Conservation (phyloP, 2,888 invertebrate genomes). For the Micropterix aruncella region DNA sequence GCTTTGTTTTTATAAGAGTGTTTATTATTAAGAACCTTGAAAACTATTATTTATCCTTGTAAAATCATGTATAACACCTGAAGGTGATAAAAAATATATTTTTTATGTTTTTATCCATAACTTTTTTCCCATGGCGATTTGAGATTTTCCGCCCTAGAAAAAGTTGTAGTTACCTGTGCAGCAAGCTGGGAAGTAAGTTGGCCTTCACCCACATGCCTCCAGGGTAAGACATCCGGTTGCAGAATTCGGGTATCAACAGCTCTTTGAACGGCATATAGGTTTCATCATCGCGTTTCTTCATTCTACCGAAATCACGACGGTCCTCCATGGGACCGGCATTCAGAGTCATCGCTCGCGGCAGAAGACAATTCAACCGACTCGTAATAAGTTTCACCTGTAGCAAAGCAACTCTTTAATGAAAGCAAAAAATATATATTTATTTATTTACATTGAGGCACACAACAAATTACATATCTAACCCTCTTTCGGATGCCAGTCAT, state of each 20-base stretch:
- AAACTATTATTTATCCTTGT: no score
- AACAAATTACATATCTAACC: no score
- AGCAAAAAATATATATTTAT: no score
- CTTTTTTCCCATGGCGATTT: background rate
- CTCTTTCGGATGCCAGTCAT: no score
- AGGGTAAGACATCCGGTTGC: constrained; percentile 56
- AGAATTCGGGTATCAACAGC: constrained; percentile 78
- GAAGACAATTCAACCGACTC: constrained; percentile 29
- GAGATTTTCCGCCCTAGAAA: background rate
- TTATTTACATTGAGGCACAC: no score
- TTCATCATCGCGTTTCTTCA: constrained; percentile 28
- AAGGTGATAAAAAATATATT: no score
- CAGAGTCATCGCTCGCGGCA: constrained; percentile 29
- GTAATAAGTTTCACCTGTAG: constrained; percentile 29
- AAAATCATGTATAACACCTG: no score
- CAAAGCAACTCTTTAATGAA: no score
- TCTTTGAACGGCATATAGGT: constrained; percentile 34
- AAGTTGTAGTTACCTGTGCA: constrained; percentile 48
- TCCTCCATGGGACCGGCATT: constrained; percentile 22
- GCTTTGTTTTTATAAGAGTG: no score
- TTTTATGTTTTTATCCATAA: background rate
- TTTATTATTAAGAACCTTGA: no score
- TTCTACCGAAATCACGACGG: constrained; percentile 17
- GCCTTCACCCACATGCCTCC: constrained; percentile 76
- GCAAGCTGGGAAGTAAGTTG: constrained; percentile 65